Base-by-base conservation (phyloP, 1,140 invertebrate genomes). In the Mya arenaria region DNA sequence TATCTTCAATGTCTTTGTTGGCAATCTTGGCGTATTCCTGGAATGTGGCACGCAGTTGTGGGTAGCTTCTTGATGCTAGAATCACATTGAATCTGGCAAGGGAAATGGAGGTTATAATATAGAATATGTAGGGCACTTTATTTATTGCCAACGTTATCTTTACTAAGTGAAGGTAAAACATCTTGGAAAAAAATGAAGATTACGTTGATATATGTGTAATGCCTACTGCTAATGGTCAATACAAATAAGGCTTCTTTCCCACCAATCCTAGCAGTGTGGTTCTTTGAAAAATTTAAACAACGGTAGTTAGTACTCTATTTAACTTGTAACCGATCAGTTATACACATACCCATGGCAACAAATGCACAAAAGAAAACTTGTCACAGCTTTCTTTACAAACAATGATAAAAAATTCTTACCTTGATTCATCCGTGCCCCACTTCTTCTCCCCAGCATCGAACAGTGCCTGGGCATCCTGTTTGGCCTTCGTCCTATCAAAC, bases 391-490 rank as follows among this genome's bases (percentile, higher is more conserved):
- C 25, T 23, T 4, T 4, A 52, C 48, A 52, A 52, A 4, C 2
- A 52, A 52, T 52, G 1, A 36, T 68, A n/a, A 3, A 32, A n/a
- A 15, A 19, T 37, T 25, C 0, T 15, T 62, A 81, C 79, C 88
- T 66, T 5, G 89, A 90, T 82, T 94, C 94, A 86, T 94, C 94
- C 32, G 94, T 94, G 44, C 94, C 94, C 85, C 93, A 92, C 72
- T 94, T 93, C 85, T 93, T 93, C 87, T 93, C 94, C 32, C 94
- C 94, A 23, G 94, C 91, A 65, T 92, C 88, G n/a, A 84, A 72
- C 30, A 93, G 72, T 8, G 85, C 89, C 80, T 92, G 87, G 13
- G 91, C 92, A 89, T 93, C 92, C 81, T 91, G 87, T 81, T 90
- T 91, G 13, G 91, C 92, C 58, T 90, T 90, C 58, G 86, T 90